Evolutionary conservation across 1,140 invertebrate genomes (phyloP), one percentile per base, ranked within the genome.

Genomic region (Drosophila punjabiensis): DNA sequence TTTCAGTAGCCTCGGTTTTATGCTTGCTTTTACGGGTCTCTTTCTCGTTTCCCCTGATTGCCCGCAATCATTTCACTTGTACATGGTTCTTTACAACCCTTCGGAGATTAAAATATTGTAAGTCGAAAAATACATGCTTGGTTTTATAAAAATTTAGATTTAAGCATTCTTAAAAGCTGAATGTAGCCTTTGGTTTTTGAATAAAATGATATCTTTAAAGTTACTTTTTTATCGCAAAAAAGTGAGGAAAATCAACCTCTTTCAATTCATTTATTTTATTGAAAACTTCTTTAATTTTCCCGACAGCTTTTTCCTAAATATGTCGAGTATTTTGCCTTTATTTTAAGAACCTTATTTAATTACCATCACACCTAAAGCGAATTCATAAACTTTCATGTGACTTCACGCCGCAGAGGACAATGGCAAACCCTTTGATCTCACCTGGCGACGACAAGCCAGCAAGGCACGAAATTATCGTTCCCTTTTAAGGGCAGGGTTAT

Each of bases 341-440:
- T 28, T 41, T 37, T n/a, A 6, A 5, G 33, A 5, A 30, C 20
- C 3, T 30, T 52, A 16, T 41, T 37, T 75, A 75, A 75, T 75
- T 75, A 74, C 18, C 39, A 32, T 53, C 68, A n/a, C 35, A 32
- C 28, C 39, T 18, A 39, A 43, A 30, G 37, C 56, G 16, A 74
- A 75, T 28, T 61, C 71, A 62, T 62, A 62, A 52, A 47, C 58
- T 53, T 74, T 43, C 68, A 41, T 24, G 55, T 35, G 30, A 59
- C 50, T 68, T 43, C n/a, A 55, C 39, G 48, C 32, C 18, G 45
- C 24, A 14, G n/a, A 53, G 56, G 69, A 75, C 69, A 75, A 75
- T 75, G 69, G 71, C 37, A 74, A 74, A 62, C 66, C 75, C 58
- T 78, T 78, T 78, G 76, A 78, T 78, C 75, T 78, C 50, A 69